Percentiles rank a stretch among this genome's conserved stretches.
Evolutionary conservation across 2,888 invertebrate genomes (phyloP).

Genomic region (Pandemis heparana): DNA sequence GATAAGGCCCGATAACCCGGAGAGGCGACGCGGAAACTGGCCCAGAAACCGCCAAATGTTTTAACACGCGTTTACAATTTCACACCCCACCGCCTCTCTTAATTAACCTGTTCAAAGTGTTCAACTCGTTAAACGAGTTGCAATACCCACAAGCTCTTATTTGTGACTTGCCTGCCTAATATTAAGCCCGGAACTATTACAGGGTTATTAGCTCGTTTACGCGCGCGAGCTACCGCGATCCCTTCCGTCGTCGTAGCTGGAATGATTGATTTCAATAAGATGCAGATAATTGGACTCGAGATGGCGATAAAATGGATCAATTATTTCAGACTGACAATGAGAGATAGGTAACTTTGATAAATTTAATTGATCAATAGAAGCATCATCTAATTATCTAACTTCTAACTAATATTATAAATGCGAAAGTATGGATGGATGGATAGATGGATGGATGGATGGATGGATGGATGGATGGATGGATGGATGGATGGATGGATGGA

Average conservation of each 20-base stretch:
- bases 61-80: slow-evolving; percentile 79
- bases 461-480: no score
- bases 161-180: slow-evolving; percentile 60
- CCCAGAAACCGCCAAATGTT: slow-evolving; percentile 68
- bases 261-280: slow-evolving; percentile 36
- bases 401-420: no score
- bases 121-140: slow-evolving; percentile 74
- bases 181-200: slow-evolving; percentile 30
- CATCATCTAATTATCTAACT: neutral
- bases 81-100: slow-evolving; percentile 71
- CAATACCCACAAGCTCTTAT: slow-evolving; percentile 58
- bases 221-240: slow-evolving; percentile 51
- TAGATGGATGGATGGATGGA: no score
- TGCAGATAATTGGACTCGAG: slow-evolving; percentile 16
- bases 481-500: no score
- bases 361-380: neutral
- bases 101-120: slow-evolving; percentile 77
- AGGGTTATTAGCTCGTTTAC: slow-evolving; percentile 53
- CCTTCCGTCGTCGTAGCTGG: slow-evolving; percentile 43
- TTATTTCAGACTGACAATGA: neutral
- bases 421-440: no score
- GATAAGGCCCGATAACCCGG: slow-evolving; percentile 11
- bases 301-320: slow-evolving; percentile 16
- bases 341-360: neutral
- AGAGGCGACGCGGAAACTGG: slow-evolving; percentile 42